Conservation (phyloP, 2,888 invertebrate genomes). For the Pseudococcus longispinus region DNA sequence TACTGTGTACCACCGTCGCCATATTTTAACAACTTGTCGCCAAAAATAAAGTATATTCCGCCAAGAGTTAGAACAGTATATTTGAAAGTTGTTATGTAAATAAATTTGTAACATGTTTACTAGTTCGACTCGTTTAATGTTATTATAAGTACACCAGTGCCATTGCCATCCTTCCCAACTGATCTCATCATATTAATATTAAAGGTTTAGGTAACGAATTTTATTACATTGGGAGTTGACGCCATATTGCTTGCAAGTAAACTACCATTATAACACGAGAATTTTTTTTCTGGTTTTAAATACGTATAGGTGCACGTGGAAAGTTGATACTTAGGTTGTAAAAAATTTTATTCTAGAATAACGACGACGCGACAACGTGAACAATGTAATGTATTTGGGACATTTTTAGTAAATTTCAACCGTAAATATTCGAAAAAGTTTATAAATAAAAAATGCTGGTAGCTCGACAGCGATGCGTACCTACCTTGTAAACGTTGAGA, state of each 20-base stretch:
- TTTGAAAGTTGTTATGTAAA: conserved; percentile 31
- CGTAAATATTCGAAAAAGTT: no score
- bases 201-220: background rate
- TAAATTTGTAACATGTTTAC: background rate
- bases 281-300: background rate
- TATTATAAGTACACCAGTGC: background rate
- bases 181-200: background rate
- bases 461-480: no score
- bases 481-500: no score
- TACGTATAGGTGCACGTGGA: background rate
- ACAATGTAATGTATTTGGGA: no score
- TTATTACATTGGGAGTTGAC: background rate
- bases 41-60: conserved; percentile 25
- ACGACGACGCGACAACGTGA: no score
- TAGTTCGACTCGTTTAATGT: conserved; percentile 9
- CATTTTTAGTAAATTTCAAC: no score
- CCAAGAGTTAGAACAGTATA: background rate
- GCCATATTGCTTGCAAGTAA: background rate
- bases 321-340: no score
- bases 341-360: no score
- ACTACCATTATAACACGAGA: background rate
- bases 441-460: no score
- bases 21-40: conserved; percentile 6
- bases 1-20: background rate
- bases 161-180: background rate